These are phyloP conservation scores for Archocentrus centrarchus DNA, from an alignment of 2,113 vertebrate species.

Conservation along the genomic window DNA sequence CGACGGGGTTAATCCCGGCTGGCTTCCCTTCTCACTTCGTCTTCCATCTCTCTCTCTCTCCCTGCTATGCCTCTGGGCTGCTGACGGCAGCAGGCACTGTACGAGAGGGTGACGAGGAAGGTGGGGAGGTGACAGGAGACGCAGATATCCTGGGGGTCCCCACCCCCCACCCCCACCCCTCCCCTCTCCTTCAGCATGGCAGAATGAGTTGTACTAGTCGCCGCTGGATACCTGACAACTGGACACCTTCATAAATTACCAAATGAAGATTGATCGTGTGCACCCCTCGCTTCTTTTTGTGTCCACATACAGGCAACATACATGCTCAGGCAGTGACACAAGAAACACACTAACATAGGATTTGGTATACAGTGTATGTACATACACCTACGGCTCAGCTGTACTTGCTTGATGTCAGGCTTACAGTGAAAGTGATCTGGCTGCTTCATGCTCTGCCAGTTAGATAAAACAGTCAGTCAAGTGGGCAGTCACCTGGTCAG, in stretches of 20 bases:
- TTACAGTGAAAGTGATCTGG: conserved; percentile 30
- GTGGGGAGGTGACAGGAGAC: conserved; percentile 79
- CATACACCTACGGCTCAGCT: neutral
- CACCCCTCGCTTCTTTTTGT: conserved; percentile 65
- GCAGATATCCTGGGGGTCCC: conserved; percentile 73
- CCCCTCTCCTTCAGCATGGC: conserved; percentile 67
- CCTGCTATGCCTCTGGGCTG: conserved; percentile 74
- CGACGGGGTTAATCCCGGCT: conserved; percentile 79
- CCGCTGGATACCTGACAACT: conserved; percentile 82
- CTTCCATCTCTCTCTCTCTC: conserved; percentile 53
- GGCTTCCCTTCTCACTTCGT: conserved; percentile 55
- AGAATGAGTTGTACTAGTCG: conserved; percentile 81
- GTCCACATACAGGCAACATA: conserved; percentile 36
- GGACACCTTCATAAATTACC: conserved; percentile 81
- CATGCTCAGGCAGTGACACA: conserved; percentile 9
- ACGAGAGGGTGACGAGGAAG: conserved; percentile 56
- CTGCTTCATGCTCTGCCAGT: conserved; percentile 51
- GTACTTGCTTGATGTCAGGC: conserved; percentile 51
- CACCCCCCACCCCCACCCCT: conserved; percentile 59
- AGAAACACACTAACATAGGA: conserved; percentile 32
- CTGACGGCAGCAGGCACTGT: conserved; percentile 78
- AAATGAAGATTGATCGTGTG: conserved; percentile 84
- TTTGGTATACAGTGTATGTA: neutral
- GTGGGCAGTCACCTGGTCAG: conserved; percentile 46
- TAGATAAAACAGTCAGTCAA: conserved; percentile 64